A percentile compares a stretch with the other conserved stretches of the same genome.
phyloP scores from a whole-genome alignment of 2,797 vertebrate species.

The Pelochelys cantorii region DNA sequence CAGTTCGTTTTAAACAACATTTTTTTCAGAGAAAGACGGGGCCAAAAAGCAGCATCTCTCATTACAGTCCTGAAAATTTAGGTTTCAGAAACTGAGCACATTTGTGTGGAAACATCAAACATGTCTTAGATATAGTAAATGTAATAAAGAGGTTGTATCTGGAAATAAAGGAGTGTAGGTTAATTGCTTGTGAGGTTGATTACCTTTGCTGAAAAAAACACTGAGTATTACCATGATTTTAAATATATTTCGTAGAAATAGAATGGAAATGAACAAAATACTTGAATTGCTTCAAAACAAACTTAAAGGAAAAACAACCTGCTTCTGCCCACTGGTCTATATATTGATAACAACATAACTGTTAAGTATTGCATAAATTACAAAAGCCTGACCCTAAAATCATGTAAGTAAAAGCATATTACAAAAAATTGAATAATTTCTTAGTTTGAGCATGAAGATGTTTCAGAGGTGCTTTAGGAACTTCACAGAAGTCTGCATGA shows the following conservation, averaged over 20 bases:
- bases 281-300: not conserved
- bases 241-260: constrained; percentile 9
- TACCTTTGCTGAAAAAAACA: not conserved
- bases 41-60: constrained; percentile 34
- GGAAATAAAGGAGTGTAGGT: constrained; percentile 40
- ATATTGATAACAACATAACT: accelerated
- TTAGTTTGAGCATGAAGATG: not conserved
- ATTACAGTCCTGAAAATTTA: not conserved
- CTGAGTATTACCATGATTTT: constrained; percentile 4
- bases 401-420: not conserved
- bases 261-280: not conserved
- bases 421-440: not conserved
- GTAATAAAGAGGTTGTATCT: not conserved
- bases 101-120: constrained; percentile 24
- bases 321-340: not conserved
- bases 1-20: constrained; percentile 48
- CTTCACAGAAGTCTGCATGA: not conserved
- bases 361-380: not conserved
- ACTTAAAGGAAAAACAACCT: not conserved
- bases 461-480: not conserved
- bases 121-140: not conserved
- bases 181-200: constrained; percentile 22
- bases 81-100: constrained; percentile 15
- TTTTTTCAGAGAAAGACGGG: constrained; percentile 7
- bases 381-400: not conserved